phyloP scores from a whole-genome alignment of 2,888 invertebrate genomes.

The Hipparchia semele region DNA sequence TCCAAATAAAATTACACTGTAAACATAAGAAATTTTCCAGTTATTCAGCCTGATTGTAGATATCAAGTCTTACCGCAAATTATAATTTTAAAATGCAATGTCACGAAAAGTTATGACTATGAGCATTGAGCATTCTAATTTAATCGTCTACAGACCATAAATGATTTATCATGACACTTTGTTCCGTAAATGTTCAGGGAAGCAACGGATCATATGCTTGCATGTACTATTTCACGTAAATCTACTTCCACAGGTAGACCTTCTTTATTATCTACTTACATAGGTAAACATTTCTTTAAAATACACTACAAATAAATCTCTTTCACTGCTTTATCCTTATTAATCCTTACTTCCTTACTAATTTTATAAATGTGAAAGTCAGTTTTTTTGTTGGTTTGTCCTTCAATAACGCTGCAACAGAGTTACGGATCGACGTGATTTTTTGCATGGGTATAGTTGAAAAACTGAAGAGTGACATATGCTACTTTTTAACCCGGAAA shows the following conservation, averaged over 20 bases:
- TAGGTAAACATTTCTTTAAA: background rate
- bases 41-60: too few relatives aligned
- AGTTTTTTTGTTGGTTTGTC: too few relatives aligned
- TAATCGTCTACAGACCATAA: slow-evolving; percentile 16
- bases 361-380: too few relatives aligned
- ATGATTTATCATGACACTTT: slow-evolving; percentile 16
- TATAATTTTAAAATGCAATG: background rate
- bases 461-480: too few relatives aligned
- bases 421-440: too few relatives aligned
- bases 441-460: too few relatives aligned
- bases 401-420: too few relatives aligned
- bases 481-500: too few relatives aligned
- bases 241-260: background rate
- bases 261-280: too few relatives aligned
- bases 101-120: background rate
- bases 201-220: slow-evolving; percentile 12
- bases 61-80: too few relatives aligned
- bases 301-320: slow-evolving; percentile 11
- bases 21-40: too few relatives aligned
- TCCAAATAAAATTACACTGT: too few relatives aligned
- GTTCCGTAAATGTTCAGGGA: slow-evolving; percentile 21
- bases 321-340: background rate
- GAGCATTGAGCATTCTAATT: slow-evolving; percentile 1
- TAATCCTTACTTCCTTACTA: background rate
- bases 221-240: background rate